Conservation (phyloP, 2,113 vertebrate genomes). For the Cnemophilus loriae region DNA sequence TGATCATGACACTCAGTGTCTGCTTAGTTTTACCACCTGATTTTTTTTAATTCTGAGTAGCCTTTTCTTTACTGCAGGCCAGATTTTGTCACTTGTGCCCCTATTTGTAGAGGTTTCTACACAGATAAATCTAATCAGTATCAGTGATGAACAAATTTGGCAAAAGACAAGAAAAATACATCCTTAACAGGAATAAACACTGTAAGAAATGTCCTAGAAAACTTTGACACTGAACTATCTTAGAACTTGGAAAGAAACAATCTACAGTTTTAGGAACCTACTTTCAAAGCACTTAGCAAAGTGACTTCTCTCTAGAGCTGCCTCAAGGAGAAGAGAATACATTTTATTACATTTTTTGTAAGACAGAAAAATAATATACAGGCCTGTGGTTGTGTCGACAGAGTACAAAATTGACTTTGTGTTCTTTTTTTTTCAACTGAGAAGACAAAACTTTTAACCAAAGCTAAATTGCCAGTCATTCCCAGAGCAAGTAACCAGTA, state of each 20-base stretch:
- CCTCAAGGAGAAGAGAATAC: neutral
- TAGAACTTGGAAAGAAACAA: neutral
- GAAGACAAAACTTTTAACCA: neutral
- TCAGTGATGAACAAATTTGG: neutral
- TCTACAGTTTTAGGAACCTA: neutral
- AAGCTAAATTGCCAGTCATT: neutral
- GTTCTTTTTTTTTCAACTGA: neutral
- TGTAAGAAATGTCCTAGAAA: neutral
- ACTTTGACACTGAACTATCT: neutral
- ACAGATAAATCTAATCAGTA: neutral
- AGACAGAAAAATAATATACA: neutral
- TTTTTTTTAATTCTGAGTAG: neutral
- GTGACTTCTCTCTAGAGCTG: neutral
- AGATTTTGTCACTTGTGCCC: neutral
- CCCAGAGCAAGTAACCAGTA: neutral
- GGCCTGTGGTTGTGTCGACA: neutral
- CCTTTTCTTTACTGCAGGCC: neutral
- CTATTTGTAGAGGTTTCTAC: neutral
- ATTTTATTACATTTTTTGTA: neutral
- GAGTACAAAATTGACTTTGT: neutral
- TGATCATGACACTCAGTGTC: neutral
- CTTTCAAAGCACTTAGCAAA: neutral
- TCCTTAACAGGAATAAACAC: neutral
- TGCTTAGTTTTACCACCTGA: neutral
- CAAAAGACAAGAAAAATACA: neutral